A percentile compares a stretch with the other conserved stretches of the same genome.
Evolutionary conservation across 1,140 invertebrate species (phyloP).

Genomic region (Rhysida immarginata): DNA sequence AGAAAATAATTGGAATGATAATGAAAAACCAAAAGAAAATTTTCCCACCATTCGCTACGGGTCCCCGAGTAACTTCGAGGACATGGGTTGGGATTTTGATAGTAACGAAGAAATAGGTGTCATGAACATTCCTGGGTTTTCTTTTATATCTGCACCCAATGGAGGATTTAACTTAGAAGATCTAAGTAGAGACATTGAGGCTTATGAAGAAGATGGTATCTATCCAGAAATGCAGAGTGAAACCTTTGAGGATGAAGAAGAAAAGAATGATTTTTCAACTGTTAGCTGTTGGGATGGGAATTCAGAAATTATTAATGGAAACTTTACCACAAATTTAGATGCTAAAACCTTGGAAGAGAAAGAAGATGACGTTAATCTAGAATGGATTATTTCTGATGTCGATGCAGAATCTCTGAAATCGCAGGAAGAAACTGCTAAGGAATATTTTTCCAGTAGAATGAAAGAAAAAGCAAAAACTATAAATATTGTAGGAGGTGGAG

Average conservation of each 20-base stretch:
- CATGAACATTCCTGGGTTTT: conserved; percentile 16
- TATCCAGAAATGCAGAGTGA: not conserved
- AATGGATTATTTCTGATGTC: conserved; percentile 16
- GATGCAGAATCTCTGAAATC: conserved; percentile 19
- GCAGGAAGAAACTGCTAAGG: conserved; percentile 25
- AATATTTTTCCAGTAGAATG: conserved; percentile 28
- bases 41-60: conserved; percentile 13
- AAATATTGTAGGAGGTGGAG: conserved; percentile 14
- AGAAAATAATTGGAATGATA: not conserved
- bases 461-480: conserved; percentile 28
- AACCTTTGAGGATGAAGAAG: conserved; percentile 10
- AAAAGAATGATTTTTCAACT: conserved; percentile 6
- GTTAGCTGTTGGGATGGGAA: conserved; percentile 1
- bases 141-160: conserved; percentile 17
- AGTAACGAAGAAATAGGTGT: conserved; percentile 15
- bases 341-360: no score
- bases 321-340: no score
- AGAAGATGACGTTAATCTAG: conserved; percentile 15
- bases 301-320: not conserved
- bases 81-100: conserved; percentile 17
- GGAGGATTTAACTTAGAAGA: conserved; percentile 20
- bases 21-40: not conserved
- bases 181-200: conserved; percentile 24
- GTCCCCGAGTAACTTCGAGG: conserved; percentile 19
- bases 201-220: conserved; percentile 19